A percentile compares a stretch with the other conserved stretches of the same genome.
Evolutionary conservation across 2,113 vertebrate genomes (phyloP).

Genomic region (Carlito syrichta): DNA sequence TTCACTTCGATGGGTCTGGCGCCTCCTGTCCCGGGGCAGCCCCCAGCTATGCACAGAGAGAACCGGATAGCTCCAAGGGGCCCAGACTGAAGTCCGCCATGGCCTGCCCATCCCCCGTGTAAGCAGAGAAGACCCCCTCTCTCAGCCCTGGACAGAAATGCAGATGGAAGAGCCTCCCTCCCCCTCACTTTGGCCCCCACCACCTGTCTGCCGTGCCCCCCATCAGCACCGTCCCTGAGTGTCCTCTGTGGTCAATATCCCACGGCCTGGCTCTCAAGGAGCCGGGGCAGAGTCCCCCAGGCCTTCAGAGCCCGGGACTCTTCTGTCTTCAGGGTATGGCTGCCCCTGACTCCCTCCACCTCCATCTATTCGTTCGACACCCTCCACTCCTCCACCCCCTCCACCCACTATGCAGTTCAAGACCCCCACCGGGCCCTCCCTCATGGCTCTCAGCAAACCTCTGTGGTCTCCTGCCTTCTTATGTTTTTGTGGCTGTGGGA

Average conservation of each 20-base stretch:
- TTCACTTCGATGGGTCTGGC: not conserved
- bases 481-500: accelerated
- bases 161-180: too few species aligned
- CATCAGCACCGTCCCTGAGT: not conserved
- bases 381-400: too few species aligned
- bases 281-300: not conserved
- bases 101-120: accelerated
- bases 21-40: not conserved
- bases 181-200: too few species aligned
- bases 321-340: not conserved
- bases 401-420: accelerated
- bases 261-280: accelerated
- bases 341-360: too few species aligned
- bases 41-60: not conserved
- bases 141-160: too few species aligned
- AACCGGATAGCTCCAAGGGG: not conserved
- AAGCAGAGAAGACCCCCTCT: not conserved
- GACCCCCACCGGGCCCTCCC: accelerated
- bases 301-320: not conserved
- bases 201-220: accelerated
- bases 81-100: accelerated
- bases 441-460: accelerated
- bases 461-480: not conserved
- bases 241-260: not conserved
- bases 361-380: too few species aligned